Percentiles rank a stretch among this genome's conserved stretches.
phyloP scores from a whole-genome alignment of 2,797 vertebrate species.

The Poecilia picta region DNA sequence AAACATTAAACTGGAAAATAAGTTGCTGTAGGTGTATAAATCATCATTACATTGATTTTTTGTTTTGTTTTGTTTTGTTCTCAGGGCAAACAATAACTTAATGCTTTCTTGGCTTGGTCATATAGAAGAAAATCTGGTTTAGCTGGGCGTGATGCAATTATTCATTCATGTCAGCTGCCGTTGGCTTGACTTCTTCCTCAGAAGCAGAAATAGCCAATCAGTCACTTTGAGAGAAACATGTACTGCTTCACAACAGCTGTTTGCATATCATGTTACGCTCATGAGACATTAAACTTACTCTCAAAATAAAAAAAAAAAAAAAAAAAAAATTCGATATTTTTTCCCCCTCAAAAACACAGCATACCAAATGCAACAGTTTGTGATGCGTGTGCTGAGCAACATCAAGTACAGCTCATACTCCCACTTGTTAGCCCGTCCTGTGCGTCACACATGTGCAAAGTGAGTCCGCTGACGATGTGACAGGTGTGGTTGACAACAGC shows the following conservation, averaged over 20 bases:
- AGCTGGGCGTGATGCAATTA: not conserved
- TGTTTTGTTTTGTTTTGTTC: not conserved
- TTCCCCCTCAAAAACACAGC: not conserved
- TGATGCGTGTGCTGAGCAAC: constrained; percentile 21
- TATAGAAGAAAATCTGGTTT: not conserved
- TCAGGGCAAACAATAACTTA: not conserved
- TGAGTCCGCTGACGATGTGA: constrained; percentile 44
- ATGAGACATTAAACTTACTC: not conserved
- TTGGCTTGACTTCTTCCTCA: not conserved
- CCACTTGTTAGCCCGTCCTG: constrained; percentile 15
- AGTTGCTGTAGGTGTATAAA: not conserved
- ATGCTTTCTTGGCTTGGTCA: not conserved
- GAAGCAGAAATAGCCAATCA: constrained; percentile 4
- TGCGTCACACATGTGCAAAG: constrained; percentile 26
- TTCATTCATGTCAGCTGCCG: not conserved
- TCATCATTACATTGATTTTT: not conserved
- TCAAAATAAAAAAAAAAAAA: not conserved
- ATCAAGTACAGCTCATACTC: constrained; percentile 12
- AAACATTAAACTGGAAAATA: not conserved
- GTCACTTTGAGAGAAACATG: not conserved
- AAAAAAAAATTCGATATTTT: too few species aligned
- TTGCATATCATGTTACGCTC: not conserved
- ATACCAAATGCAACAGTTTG: not conserved
- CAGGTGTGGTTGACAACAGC: constrained; percentile 72
- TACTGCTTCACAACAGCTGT: not conserved